Evolutionary conservation across 2,113 vertebrate genomes (phyloP).

Genomic region (Pelecanoides urinatrix): DNA sequence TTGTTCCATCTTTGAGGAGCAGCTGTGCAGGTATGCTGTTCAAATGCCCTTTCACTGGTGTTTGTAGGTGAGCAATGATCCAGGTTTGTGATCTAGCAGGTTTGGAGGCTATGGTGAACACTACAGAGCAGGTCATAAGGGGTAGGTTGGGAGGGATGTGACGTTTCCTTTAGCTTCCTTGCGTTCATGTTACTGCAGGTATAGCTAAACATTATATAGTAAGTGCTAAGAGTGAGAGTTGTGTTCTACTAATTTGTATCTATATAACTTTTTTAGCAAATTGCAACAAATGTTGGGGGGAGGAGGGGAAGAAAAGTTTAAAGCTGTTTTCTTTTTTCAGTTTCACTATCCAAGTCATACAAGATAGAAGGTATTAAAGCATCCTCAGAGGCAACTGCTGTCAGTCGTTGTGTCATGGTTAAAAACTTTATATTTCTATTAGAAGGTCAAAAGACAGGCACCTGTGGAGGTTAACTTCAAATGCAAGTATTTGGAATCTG

Average conservation of each 20-base stretch:
- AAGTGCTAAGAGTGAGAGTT: background rate
- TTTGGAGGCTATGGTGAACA: background rate
- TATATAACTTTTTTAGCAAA: background rate
- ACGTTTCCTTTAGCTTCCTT: background rate
- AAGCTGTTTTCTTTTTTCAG: background rate
- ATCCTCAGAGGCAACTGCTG: background rate
- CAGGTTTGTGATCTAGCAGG: background rate
- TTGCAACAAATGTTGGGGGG: background rate
- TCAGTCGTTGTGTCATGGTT: background rate
- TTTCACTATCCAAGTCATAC: background rate
- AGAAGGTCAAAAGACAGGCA: background rate
- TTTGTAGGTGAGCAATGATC: background rate
- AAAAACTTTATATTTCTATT: background rate
- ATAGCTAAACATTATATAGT: background rate
- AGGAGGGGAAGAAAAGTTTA: background rate
- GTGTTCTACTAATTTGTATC: background rate
- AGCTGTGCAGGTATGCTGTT: background rate
- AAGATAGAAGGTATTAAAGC: background rate
- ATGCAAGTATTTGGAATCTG: background rate
- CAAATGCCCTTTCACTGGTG: background rate
- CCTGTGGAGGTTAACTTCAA: background rate
- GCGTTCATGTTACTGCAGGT: background rate
- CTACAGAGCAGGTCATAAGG: rapidly evolving
- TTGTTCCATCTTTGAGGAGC: background rate
- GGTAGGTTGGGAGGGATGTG: background rate